Base-by-base conservation (phyloP, 2,113 vertebrate species). In the Pica pica region DNA sequence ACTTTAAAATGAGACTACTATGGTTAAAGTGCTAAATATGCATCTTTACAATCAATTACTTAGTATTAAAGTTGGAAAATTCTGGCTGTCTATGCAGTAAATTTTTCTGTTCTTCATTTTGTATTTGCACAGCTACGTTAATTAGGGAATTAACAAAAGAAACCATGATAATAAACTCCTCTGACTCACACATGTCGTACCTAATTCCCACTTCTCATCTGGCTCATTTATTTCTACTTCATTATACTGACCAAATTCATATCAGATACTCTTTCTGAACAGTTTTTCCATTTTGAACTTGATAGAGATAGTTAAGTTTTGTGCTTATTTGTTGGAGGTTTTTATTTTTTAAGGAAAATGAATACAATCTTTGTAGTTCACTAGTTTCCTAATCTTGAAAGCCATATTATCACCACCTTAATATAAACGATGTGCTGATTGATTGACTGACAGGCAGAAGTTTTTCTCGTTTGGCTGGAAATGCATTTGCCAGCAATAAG, bases 401-500 rank as follows among this genome's bases (percentile, higher is more conserved):
- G n/a, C n/a, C 39, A 44, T 53, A 52, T 60, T 93, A 89, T 94
- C 81, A 65, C 27, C 47, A 31, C 65, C 49, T 87, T 93, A 87
- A 75, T 89, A 61, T n/a, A 60, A 80, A 87, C 6, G 2, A 35
- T 18, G 13, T 1, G 1, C n/a, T 92, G 92, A 76, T 86, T 84
- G 53, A 81, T 74, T 95, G 79, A 91, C 52, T 92, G 91, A 55
- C 71, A 88, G 63, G 49, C 65, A 95, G 64, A 82, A 71, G 39
- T 44, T 89, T 74, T 82, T 83, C 35, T 89, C 60, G 35, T 92
- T 91, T 94, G 85, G 35, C 78, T 90, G 30, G 83, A 93, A 96
- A 93, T 37, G 22, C 11, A 86, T 37, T 83, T 73, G 26, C 52
- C 89, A 92, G 65, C 49, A 95, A 85, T 33, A 59, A 97, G 71